Evolutionary conservation across 53 echinoderm and acorn worm genomes (phyloP), one percentile per base, ranked within the genome.

Genomic region (Holothuria scabra): DNA sequence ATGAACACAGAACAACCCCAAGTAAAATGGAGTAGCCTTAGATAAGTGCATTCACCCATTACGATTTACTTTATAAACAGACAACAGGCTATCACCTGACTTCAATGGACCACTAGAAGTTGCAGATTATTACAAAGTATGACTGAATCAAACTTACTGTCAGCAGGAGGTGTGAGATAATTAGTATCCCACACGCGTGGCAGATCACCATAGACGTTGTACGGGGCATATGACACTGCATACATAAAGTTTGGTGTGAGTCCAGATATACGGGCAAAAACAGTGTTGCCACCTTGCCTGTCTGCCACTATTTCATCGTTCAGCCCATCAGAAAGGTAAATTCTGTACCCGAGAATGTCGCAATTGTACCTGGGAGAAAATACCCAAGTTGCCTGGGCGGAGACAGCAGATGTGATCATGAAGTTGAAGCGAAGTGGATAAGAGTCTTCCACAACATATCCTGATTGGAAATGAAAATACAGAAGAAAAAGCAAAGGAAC

Each of bases 281-380:
- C 31, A 0, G 88, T 70, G 38, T 48, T 26, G 0, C 84, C 80
- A 5, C 91, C 91, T 3, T 21, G 16, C 20, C 84, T 58, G 20
- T 84, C 71, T 1, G 60, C 21, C 57, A 85, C 62, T 32, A 85
- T 21, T 0, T 81, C 85, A 13, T 60, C 63, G 41, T 23, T 80
- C 60, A 88, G 26, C 8, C 91, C 91, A 30, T 91, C 91, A 8
- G 85, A 81, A 44, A 80, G 70, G 41, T 70, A 61, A 58, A 95
- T 57, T 35, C 83, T 88, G 76, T 95, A 95, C 9, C 95, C 95
- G 1, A 90, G 86, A 46, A 95, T 60, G 56, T 95, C 92, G 37
- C 95, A 95, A 29, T 59, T 85, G 58, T 61, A 90, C 31, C 86
- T 76, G 18, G 64, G 29, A 16, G 85, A 52, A 3, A 88, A 88